Evolutionary conservation across 2,113 vertebrate species (phyloP).

Genomic region (Sula dactylatra): DNA sequence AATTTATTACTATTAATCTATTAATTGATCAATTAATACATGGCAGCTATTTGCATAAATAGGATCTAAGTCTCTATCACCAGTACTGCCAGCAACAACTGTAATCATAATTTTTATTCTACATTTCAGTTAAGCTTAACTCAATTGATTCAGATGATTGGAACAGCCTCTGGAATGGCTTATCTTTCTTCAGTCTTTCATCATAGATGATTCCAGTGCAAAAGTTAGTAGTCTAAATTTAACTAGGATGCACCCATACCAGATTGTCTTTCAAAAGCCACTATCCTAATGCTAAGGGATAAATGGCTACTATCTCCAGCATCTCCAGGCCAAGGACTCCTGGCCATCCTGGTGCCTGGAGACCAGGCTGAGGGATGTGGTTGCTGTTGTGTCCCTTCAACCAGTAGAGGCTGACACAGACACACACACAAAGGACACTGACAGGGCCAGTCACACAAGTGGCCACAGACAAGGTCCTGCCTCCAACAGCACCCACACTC

Average conservation of each 20-base stretch:
- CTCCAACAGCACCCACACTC: fast-evolving
- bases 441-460: fast-evolving
- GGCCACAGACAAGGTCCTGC: fast-evolving
- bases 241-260: not conserved
- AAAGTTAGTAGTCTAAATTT: not conserved
- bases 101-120: not conserved
- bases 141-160: not conserved
- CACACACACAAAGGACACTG: fast-evolving
- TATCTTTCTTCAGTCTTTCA: not conserved
- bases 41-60: not conserved
- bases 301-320: not conserved
- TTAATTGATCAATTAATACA: not conserved
- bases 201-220: not conserved
- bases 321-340: not conserved
- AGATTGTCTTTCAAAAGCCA: not conserved
- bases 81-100: not conserved
- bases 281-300: not conserved
- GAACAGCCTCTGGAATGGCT: not conserved
- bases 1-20: not conserved
- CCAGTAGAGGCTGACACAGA: not conserved
- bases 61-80: not conserved
- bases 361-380: not conserved
- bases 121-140: not conserved
- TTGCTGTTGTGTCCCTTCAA: not conserved
- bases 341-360: not conserved